These are phyloP conservation scores for Mohoua ochrocephala DNA, from an alignment of 2,113 vertebrate genomes.

Conservation along the genomic window DNA sequence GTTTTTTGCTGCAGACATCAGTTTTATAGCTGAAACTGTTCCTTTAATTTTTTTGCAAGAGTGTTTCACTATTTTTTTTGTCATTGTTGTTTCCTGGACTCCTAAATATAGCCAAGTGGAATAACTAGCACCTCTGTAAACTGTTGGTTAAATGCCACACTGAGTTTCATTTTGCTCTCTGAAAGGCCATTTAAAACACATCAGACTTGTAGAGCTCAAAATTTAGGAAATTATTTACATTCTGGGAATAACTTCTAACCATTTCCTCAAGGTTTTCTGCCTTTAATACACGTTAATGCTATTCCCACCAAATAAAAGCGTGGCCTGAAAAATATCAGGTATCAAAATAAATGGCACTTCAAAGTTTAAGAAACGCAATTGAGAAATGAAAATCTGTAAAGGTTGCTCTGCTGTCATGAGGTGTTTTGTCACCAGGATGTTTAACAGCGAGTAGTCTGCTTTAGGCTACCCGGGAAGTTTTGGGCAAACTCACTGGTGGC, in stretches of 20 bases:
- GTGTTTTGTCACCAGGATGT: neutral
- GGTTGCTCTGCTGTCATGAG: neutral
- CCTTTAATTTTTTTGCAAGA: conserved; percentile 50
- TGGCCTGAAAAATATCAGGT: conserved; percentile 50
- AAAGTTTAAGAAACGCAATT: conserved; percentile 18
- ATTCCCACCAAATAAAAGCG: conserved; percentile 52
- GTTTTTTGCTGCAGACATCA: conserved; percentile 25
- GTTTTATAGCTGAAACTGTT: conserved; percentile 51
- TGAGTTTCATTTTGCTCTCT: conserved; percentile 66
- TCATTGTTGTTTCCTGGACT: conserved; percentile 69
- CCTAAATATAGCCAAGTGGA: conserved; percentile 68
- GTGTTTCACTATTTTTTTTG: neutral
- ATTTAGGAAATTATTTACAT: conserved; percentile 56
- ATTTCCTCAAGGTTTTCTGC: conserved; percentile 1
- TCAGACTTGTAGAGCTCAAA: neutral
- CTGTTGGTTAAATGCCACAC: conserved; percentile 63
- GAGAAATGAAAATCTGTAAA: conserved; percentile 18
- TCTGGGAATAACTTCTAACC: conserved; percentile 32
- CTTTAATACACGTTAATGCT: neutral
- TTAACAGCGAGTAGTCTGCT: neutral
- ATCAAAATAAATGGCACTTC: conserved; percentile 59
- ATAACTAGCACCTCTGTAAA: conserved; percentile 70
- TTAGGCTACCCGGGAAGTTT: neutral
- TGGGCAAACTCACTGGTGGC: neutral
- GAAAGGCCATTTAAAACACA: conserved; percentile 62